Base-by-base conservation (phyloP, 37 sponge, comb jelly and placozoan genomes). In the Tethya wilhelma region DNA sequence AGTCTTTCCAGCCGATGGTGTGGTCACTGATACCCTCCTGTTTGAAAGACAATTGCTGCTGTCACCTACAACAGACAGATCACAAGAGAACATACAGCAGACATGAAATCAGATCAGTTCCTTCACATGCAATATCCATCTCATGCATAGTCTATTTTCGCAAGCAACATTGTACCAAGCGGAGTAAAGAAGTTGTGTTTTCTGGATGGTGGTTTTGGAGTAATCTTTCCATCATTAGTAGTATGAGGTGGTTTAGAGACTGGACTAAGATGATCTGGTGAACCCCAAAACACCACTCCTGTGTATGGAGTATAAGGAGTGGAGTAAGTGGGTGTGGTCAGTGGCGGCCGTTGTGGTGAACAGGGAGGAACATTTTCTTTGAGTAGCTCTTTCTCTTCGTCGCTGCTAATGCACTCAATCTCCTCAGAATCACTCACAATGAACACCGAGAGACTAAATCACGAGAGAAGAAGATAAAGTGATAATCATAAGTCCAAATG, bases 391-490 rank as follows among this genome's bases (percentile, higher is more conserved):
- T 43, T 53, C 33, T 77, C 44, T 22, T 77, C 66, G 2, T 75
- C 59, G 7, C 11, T 28, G 22, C 22, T 25, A 59, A 33, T 59
- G 1, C 1, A 41, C 38, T 38, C 62, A 32, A 19, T 12, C 44
- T 80, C 80, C 38, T 88, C 88, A 2, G 83, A 88, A 43, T 88
- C 88, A 81, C 88, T 88, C 23, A 81, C 88, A 63, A 88, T 70
- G 55, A 88, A 88, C 30, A n/a, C 71, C 38, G 29, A 8, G 5
- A 88, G 45, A 77, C 83, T 81, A 28, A 19, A 49, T 39, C 9
- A 38, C 4, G 33, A 14, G 56, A 30, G 36, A 29, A 11, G 32
- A 22, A 83, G 2, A 33, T 33, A 67, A 31, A 29, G 4, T 25
- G 28, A 41, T 78, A 60, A 22, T 4, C 32, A 34, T 34, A 2